A percentile compares a stretch with the other conserved stretches of the same genome.
Evolutionary conservation across 2,113 vertebrate genomes (phyloP).

Genomic region (Thermophis baileyi): DNA sequence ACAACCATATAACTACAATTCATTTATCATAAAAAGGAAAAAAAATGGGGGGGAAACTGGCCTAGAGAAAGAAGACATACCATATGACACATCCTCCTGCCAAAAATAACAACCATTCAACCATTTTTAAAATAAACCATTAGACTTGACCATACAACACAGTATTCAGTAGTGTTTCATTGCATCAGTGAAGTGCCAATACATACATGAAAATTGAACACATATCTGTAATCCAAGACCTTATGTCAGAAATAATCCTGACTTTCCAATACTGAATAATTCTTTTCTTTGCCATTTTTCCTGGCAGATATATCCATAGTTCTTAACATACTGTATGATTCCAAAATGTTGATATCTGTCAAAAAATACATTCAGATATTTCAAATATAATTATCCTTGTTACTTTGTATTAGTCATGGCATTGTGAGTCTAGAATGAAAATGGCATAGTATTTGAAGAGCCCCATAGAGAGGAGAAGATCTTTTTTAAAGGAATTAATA

Average conservation of each 20-base stretch:
- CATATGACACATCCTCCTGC: neutral
- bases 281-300: neutral
- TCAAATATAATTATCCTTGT: neutral
- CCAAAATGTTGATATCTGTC: neutral
- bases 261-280: neutral
- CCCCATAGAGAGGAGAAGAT: neutral
- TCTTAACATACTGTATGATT: neutral
- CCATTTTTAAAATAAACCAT: neutral
- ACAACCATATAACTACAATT: neutral
- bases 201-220: neutral
- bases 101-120: neutral
- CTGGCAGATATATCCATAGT: neutral
- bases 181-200: neutral
- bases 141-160: neutral
- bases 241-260: neutral
- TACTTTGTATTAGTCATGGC: neutral
- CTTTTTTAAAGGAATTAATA: neutral
- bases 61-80: neutral
- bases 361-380: neutral
- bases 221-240: neutral
- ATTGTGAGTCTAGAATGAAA: neutral
- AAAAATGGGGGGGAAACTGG: neutral
- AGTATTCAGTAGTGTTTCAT: neutral
- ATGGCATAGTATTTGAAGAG: neutral
- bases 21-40: neutral